Evolutionary conservation across 2,797 vertebrate genomes (phyloP), one percentile per base, ranked within the genome.

Genomic region (Pipistrellus kuhlii): DNA sequence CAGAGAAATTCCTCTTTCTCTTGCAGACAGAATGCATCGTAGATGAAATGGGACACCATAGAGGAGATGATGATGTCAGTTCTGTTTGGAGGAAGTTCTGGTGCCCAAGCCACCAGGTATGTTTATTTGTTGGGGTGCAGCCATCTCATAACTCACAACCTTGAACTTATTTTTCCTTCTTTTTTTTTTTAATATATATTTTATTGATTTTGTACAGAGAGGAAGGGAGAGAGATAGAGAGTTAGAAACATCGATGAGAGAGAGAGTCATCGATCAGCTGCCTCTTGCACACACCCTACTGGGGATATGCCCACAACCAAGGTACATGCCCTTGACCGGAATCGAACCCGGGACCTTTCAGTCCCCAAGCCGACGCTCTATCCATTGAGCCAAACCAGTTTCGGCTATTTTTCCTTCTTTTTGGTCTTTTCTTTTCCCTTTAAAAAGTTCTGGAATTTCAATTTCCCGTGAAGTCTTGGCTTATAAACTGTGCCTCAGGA

Each of bases 141-240:
- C 30, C 64, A 64, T 44, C 25, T 75, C 55, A 30, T 35, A 78
- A 21, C 48, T 83, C 17, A 55, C 41, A 48, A 51, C 46, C 2
- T 81, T 76, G 68, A 44, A 76, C 81, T 95, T 85, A 88, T 72
- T 90, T 81, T 62, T 38, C 8, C 55, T 27, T 35, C 84, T 88
- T 69, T 41, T 5, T 38, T 38, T 5, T 32, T 71, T 94, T 64
- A n/a, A n/a, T n/a, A n/a, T n/a, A n/a, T n/a, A n/a, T n/a, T n/a
- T n/a, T n/a, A n/a, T n/a, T n/a, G n/a, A n/a, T n/a, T n/a, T n/a
- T n/a, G n/a, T n/a, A n/a, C n/a, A n/a, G n/a, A n/a, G n/a, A n/a
- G n/a, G n/a, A n/a, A n/a, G n/a, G n/a, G n/a, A n/a, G n/a, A n/a
- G n/a, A n/a, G n/a, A n/a, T n/a, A n/a, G n/a, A n/a, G n/a, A n/a